Evolutionary conservation across 2,888 invertebrate species (phyloP), one percentile per base, ranked within the genome.

Genomic region (Nymphalis polychloros): DNA sequence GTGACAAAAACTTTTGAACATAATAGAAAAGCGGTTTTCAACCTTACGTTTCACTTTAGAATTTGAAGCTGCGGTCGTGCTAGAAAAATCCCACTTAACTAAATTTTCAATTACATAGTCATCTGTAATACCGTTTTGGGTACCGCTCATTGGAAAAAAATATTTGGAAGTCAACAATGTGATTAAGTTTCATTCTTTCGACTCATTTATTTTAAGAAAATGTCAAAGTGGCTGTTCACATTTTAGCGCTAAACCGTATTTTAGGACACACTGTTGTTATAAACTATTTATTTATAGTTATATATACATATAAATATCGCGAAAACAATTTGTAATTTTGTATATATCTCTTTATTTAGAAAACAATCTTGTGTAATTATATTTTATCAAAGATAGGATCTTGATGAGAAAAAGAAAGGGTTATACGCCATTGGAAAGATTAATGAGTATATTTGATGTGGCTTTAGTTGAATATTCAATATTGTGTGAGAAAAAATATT

Each of bases 11-110:
- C 74, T 80, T 86, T 84, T 82, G 47, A 81, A 81, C 84, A 83
- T 89, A 87, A 89, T 88, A 88, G 55, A 84, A 84, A 77, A 78
- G 78, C 83, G 80, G 84, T 85, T 86, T 82, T 85, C 85, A 87
- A 86, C 86, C 86, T 87, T 86, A 87, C 84, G 82, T 87, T 86
- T 87, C 83, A 84, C 85, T 79, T 85, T 84, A 74, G 78, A 88
- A 87, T 84, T 89, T 52, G 23, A 85, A 86, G 86, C 85, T 86
- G 79, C 82, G 84, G 85, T 90, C 89, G 88, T 89, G 88, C 81
- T 80, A 74, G 78, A 77, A 80, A 64, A 81, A 85, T 84, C 80
- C 83, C 76, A 87, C 79, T 85, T 84, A 79, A 78, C 73, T 79
- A 72, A 83, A 81, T 78, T 76, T 79, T 83, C 84, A 83, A 87